A percentile compares a stretch with the other conserved stretches of the same genome.
These are phyloP conservation scores for Formica aserva DNA, from an alignment of 2,888 invertebrate genomes.

Conservation along the genomic window DNA sequence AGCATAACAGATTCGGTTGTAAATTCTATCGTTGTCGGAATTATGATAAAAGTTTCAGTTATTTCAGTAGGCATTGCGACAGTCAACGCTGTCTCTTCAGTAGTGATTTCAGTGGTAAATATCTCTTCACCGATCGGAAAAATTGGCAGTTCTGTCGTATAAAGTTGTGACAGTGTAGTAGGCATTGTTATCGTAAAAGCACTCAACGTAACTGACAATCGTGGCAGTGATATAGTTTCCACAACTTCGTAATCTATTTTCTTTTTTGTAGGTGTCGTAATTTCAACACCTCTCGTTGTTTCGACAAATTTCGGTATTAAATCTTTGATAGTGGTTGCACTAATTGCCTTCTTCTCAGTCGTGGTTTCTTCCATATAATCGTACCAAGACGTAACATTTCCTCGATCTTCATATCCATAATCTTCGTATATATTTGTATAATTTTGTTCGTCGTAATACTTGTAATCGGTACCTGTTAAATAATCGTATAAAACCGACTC, in stretches of 20 bases:
- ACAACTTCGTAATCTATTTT: slow-evolving; percentile 1
- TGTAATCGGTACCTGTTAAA: slow-evolving; percentile 15
- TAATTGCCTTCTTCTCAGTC: not conserved
- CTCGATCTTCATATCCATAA: slow-evolving; percentile 45
- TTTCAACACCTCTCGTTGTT: slow-evolving; percentile 7
- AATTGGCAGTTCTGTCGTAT: slow-evolving; percentile 20
- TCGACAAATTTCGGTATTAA: not conserved
- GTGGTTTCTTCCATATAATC: slow-evolving; percentile 17
- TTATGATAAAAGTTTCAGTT: not conserved
- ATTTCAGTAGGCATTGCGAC: not conserved
- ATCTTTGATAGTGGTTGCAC: not conserved
- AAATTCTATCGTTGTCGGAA: slow-evolving; percentile 7
- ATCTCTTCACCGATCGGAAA: not conserved
- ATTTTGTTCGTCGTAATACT: slow-evolving; percentile 39
- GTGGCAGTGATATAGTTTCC: not conserved
- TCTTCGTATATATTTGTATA: slow-evolving; percentile 44
- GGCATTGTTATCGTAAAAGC: slow-evolving; percentile 20
- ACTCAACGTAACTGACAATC: slow-evolving; percentile 1
- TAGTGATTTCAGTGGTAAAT: not conserved
- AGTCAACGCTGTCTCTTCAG: not conserved
- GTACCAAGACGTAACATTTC: not conserved
- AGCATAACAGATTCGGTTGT: slow-evolving; percentile 25
- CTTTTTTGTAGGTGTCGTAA: slow-evolving; percentile 26
- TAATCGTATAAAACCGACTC: slow-evolving; percentile 3
- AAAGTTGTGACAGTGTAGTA: slow-evolving; percentile 2